A percentile compares a stretch with the other conserved stretches of the same genome.
Evolutionary conservation across 1,140 invertebrate genomes (phyloP).

Genomic region (Heliconius himera): DNA sequence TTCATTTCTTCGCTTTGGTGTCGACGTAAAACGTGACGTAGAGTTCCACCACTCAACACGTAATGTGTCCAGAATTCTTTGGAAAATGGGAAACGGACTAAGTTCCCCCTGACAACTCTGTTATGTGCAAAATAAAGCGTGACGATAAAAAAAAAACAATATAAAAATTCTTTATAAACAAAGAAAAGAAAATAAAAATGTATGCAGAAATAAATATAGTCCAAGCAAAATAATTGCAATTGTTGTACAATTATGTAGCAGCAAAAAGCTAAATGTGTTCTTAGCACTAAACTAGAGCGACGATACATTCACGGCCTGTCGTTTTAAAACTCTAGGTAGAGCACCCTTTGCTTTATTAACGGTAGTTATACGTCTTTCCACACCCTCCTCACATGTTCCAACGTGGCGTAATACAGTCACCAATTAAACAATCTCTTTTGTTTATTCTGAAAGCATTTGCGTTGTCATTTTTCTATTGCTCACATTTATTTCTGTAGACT

Average conservation of each 20-base stretch:
- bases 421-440: conserved; percentile 14
- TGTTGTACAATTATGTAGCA: neutral
- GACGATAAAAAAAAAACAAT: neutral
- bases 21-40: too few species aligned
- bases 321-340: conserved; percentile 15
- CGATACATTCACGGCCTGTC: conserved; percentile 6
- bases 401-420: conserved; percentile 12
- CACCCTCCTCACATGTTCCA: conserved; percentile 6
- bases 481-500: neutral
- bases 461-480: conserved; percentile 10
- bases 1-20: too few species aligned
- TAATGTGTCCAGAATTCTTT: too few species aligned
- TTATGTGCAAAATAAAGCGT: too few species aligned
- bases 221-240: neutral
- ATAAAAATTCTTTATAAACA: neutral
- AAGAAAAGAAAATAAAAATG: neutral
- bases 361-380: conserved; percentile 10
- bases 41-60: too few species aligned
- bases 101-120: too few species aligned
- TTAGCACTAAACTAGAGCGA: conserved; percentile 14
- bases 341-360: conserved; percentile 11
- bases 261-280: conserved; percentile 10
- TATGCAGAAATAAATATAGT: neutral
- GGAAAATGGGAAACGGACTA: too few species aligned
- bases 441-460: conserved; percentile 10